Evolutionary conservation across 2,888 invertebrate species (phyloP).

Genomic region (Flexamia atlantica): DNA sequence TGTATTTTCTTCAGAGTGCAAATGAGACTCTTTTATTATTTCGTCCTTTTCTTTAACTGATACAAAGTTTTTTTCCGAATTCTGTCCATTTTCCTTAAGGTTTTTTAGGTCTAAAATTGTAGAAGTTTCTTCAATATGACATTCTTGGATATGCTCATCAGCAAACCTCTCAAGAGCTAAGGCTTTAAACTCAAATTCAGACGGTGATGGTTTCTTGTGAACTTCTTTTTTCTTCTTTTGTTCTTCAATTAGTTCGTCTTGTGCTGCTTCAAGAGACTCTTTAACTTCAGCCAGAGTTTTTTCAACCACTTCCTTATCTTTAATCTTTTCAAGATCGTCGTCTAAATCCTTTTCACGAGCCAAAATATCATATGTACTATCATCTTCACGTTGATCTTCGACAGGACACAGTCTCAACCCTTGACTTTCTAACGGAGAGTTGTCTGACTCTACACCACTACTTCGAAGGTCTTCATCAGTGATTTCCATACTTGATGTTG

Average conservation of each 20-base stretch:
- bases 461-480: conserved; percentile 84
- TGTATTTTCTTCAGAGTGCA: background rate
- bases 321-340: conserved; percentile 60
- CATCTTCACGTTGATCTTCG: conserved; percentile 66
- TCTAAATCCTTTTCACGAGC: conserved; percentile 66
- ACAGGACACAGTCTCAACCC: conserved; percentile 62
- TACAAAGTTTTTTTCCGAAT: background rate
- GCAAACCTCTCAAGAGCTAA: conserved; percentile 69
- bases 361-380: conserved; percentile 68
- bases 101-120: background rate
- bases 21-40: background rate
- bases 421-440: conserved; percentile 81
- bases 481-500: conserved; percentile 78
- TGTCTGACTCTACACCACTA: conserved; percentile 83
- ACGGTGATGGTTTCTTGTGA: conserved; percentile 82
- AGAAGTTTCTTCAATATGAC: conserved; percentile 65
- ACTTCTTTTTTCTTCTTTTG: conserved; percentile 80
- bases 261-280: conserved; percentile 84
- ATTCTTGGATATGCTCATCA: conserved; percentile 70
- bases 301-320: conserved; percentile 76
- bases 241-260: conserved; percentile 83
- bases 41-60: conserved; percentile 39
- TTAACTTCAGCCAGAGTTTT: conserved; percentile 85
- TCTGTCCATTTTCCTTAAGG: background rate
- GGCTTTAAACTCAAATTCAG: conserved; percentile 85